Evolutionary conservation across 2,797 vertebrate species (phyloP).

Genomic region (Florisuga fusca): DNA sequence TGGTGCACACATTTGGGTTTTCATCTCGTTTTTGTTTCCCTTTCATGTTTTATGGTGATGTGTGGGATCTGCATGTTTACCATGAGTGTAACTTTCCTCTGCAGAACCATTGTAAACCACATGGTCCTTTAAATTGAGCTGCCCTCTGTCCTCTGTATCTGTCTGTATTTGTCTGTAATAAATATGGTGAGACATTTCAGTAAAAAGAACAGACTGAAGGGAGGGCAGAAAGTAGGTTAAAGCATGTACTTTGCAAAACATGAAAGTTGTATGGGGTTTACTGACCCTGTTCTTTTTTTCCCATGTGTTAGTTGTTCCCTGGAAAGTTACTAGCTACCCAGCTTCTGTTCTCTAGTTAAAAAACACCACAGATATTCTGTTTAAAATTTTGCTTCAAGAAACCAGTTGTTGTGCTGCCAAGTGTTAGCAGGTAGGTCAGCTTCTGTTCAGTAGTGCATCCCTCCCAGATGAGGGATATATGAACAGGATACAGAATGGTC

Average conservation of each 20-base stretch:
- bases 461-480: accelerated
- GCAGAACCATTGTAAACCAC: not conserved
- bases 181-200: conserved; percentile 12
- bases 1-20: not conserved
- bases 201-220: not conserved
- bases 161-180: not conserved
- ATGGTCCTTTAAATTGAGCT: conserved; percentile 13
- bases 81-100: not conserved
- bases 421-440: not conserved
- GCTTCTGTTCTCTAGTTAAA: not conserved
- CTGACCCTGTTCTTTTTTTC: not conserved
- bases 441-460: not conserved
- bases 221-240: not conserved
- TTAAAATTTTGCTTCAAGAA: not conserved
- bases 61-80: not conserved
- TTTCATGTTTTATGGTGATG: not conserved
- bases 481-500: not conserved
- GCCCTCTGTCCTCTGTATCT: not conserved
- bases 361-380: not conserved
- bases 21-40: not conserved
- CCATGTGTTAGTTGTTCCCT: not conserved
- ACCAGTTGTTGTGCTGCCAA: not conserved
- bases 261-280: not conserved
- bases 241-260: not conserved
- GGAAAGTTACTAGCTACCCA: not conserved